Base-by-base conservation (phyloP, 1,140 invertebrate species). In the Caerostris darwini region DNA sequence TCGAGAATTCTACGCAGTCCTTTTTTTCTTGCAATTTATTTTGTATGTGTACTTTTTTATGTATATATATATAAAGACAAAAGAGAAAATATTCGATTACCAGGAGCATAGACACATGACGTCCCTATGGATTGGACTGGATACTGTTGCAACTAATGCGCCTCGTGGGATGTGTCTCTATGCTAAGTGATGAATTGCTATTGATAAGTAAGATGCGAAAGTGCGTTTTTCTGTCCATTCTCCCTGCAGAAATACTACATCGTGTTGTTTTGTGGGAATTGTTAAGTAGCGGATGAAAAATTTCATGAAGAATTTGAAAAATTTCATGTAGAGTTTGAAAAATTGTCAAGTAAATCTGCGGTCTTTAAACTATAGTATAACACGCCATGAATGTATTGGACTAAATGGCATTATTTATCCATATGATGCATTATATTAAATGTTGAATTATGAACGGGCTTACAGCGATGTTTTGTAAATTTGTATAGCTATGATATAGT, bases 121-220 rank as follows among this genome's bases (percentile, higher is more conserved):
- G 6, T 71, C 87, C 87, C 59, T 7, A 3, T 8, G 64, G 87
- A 90, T 7, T 19, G 7, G 6, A 90, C 14, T 7, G 53, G 87
- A 89, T 19, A 90, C 50, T 90, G 34, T 71, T 90, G 61, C 64
- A 53, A 17, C 87, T 90, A 90, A 90, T 90, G 64, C n/a, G 61
- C n/a, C 87, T 19, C 50, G 7, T 69, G 87, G 87, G 87, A 90
- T 14, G 3, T 77, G 14, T 54, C 67, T 19, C n/a, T n/a, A 90
- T 54, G 64, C 87, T 90, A 90, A 90, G 56, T 90, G 87, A 90
- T 90, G 87, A 90, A 90, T 90, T 90, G 87, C 87, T 56, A 53
- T 56, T 90, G 87, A 90, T 90, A 71, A 90, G 67, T 69, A 19
- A 90, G 87, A 69, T 19, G 87, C 71, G 12, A 12, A 34, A 77